A percentile compares a stretch with the other conserved stretches of the same genome.
Evolutionary conservation across 2,113 vertebrate genomes (phyloP).

Genomic region (Triplophysa tibetana): DNA sequence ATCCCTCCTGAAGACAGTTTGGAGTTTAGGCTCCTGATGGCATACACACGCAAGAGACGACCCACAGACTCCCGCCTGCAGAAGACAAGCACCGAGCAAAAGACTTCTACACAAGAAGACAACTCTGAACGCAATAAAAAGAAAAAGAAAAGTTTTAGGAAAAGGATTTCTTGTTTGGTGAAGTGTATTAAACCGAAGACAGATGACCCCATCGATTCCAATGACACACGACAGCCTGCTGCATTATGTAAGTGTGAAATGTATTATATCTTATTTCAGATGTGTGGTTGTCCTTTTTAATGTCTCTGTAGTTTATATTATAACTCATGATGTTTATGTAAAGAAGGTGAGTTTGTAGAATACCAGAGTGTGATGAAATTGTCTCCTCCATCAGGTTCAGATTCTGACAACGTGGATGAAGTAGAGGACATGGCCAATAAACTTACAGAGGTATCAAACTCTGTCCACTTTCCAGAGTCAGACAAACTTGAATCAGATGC

Average conservation of each 20-base stretch:
- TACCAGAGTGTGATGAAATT: not conserved
- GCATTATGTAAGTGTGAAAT: not conserved
- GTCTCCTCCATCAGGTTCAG: not conserved
- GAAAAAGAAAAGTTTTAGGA: conserved; percentile 40
- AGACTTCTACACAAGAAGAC: not conserved
- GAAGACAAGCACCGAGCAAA: not conserved
- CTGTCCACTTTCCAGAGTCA: conserved; percentile 51
- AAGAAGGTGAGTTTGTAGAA: not conserved
- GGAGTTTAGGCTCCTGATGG: conserved; percentile 67
- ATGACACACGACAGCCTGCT: not conserved
- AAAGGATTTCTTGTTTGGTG: conserved; percentile 11
- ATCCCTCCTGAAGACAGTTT: conserved; percentile 21
- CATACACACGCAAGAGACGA: conserved; percentile 56
- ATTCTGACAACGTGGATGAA: not conserved
- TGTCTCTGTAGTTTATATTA: too few species aligned
- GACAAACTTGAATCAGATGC: conserved; percentile 28
- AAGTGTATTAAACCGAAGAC: conserved; percentile 56
- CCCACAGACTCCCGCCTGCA: not conserved
- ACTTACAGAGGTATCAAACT: conserved; percentile 57
- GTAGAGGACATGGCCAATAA: conserved; percentile 10
- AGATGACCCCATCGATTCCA: not conserved
- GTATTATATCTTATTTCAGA: not conserved
- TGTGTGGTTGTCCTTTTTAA: not conserved
- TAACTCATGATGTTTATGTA: not conserved
- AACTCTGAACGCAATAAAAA: not conserved